Evolutionary conservation across 92 coral and sea anemone species (phyloP).

Genomic region (Heliopora coerulea): DNA sequence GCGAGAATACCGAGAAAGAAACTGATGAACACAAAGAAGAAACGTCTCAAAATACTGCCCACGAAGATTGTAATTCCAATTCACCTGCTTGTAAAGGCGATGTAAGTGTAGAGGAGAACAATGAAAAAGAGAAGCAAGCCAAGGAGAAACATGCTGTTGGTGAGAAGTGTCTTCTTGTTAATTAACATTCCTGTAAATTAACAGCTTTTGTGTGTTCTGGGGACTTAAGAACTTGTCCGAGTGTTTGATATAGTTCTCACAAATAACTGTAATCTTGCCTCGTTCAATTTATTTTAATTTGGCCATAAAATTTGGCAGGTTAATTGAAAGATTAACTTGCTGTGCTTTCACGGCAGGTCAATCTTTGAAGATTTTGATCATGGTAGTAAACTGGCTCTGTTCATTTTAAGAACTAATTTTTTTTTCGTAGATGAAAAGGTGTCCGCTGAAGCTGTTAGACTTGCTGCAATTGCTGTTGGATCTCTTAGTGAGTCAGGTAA

Average conservation of each 20-base stretch:
- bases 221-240: too few species aligned
- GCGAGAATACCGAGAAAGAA: not conserved
- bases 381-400: too few species aligned
- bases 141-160: conserved; percentile 2
- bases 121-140: conserved; percentile 1
- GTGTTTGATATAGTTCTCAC: too few species aligned
- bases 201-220: too few species aligned
- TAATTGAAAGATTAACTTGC: too few species aligned
- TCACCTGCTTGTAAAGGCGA: not conserved
- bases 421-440: conserved; percentile 54
- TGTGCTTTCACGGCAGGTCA: too few species aligned
- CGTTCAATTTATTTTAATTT: too few species aligned
- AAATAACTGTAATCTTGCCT: too few species aligned
- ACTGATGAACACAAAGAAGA: not conserved
- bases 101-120: not conserved
- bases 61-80: not conserved
- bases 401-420: not conserved
- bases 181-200: too few species aligned
- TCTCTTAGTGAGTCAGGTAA: conserved; percentile 83
- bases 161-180: not conserved
- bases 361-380: too few species aligned
- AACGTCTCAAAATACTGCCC: not conserved
- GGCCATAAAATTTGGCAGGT: too few species aligned
- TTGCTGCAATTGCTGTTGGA: conserved; percentile 83
- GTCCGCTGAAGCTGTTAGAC: conserved; percentile 85